Conservation (phyloP, 2,113 vertebrate genomes). For the Phalacrocorax pelagicus region DNA sequence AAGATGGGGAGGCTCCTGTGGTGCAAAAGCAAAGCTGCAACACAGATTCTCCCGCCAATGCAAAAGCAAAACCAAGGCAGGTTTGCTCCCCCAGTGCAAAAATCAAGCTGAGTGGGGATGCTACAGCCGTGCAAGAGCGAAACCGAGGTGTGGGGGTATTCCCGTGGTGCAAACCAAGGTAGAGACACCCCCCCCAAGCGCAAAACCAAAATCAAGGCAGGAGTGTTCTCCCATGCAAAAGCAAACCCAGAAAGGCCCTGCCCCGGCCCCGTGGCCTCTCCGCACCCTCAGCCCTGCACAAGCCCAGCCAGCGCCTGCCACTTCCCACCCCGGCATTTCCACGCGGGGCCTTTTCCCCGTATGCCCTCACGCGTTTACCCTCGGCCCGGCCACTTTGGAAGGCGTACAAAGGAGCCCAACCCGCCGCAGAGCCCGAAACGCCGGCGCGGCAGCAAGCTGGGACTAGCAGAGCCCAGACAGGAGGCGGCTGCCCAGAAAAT, state of each 20-base stretch:
- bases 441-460: neutral
- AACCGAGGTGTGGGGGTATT: too few species aligned
- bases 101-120: too few species aligned
- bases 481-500: neutral
- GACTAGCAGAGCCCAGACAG: neutral
- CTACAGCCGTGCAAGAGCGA: neutral
- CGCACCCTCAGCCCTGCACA: too few species aligned
- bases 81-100: too few species aligned
- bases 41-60: fast-evolving
- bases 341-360: fast-evolving
- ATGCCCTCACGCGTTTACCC: neutral
- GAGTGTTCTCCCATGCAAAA: neutral
- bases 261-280: neutral
- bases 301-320: fast-evolving
- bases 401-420: neutral
- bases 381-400: neutral
- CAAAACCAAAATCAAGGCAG: neutral
- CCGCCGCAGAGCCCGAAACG: neutral
- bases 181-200: neutral
- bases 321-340: neutral
- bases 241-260: neutral
- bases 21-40: neutral
- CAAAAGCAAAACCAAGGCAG: neutral
- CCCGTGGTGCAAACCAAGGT: neutral
- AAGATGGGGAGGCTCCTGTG: fast-evolving